Evolutionary conservation across 2,113 vertebrate species (phyloP).

Genomic region (Pluvianellus socialis): DNA sequence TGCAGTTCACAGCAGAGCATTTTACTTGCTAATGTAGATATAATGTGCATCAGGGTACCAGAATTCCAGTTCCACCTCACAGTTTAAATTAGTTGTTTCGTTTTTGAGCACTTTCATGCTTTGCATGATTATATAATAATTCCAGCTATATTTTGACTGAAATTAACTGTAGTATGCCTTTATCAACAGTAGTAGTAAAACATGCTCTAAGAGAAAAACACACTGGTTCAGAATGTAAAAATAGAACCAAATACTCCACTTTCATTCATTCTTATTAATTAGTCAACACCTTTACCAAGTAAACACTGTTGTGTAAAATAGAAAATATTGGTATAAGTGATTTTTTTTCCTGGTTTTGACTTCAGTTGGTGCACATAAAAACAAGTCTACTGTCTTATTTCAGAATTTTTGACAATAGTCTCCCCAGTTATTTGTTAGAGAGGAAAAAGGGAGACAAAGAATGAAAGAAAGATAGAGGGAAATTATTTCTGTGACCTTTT

Average conservation of each 20-base stretch:
- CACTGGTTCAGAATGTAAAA: not conserved
- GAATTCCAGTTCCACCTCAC: not conserved
- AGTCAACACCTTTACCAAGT: not conserved
- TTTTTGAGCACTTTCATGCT: accelerated
- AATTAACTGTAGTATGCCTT: not conserved
- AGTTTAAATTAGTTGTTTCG: not conserved
- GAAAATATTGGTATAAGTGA: not conserved
- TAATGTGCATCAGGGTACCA: accelerated
- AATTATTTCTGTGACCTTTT: not conserved
- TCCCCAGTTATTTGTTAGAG: not conserved
- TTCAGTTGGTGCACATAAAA: not conserved
- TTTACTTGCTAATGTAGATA: not conserved
- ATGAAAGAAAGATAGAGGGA: not conserved
- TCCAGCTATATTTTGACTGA: not conserved
- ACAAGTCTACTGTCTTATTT: not conserved
- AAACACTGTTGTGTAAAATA: not conserved
- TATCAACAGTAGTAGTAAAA: not conserved
- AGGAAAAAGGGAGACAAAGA: not conserved
- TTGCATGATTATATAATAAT: not conserved
- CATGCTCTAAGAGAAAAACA: accelerated
- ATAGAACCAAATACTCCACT: not conserved
- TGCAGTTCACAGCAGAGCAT: not conserved
- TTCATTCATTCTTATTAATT: not conserved
- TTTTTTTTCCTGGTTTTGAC: not conserved
- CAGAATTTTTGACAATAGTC: not conserved